Percentiles rank a stretch among this genome's conserved stretches.
Evolutionary conservation across 2,888 invertebrate genomes (phyloP).

Genomic region (Troides aeacus): DNA sequence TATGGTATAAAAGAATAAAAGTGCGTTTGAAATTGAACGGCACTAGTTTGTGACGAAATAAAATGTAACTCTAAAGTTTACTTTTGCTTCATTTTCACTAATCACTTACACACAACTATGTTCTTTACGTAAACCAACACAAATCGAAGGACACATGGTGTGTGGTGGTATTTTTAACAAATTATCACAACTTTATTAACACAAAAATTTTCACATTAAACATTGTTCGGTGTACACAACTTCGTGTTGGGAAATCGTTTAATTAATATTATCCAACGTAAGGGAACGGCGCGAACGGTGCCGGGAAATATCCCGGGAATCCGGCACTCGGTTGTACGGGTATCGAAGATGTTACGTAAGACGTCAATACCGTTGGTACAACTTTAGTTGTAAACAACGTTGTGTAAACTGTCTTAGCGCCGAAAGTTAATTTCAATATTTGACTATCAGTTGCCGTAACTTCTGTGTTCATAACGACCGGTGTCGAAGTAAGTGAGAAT

Average conservation of each 20-base stretch:
- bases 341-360: conserved; percentile 89
- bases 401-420: conserved; percentile 93
- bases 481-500: conserved; percentile 88
- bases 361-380: conserved; percentile 90
- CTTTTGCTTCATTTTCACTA: conserved; percentile 43
- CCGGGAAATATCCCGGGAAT: conserved; percentile 88
- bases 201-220: conserved; percentile 40
- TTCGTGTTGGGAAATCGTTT: not conserved
- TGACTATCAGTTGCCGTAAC: conserved; percentile 90
- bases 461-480: conserved; percentile 88
- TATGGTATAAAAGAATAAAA: not conserved
- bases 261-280: conserved; percentile 82
- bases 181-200: conserved; percentile 37
- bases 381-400: conserved; percentile 91
- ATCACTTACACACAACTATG: conserved; percentile 65
- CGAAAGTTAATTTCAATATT: conserved; percentile 91
- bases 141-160: conserved; percentile 44
- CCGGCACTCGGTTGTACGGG: conserved; percentile 85
- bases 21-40: conserved; percentile 5
- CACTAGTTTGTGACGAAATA: conserved; percentile 3
- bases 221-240: conserved; percentile 25
- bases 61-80: conserved; percentile 22
- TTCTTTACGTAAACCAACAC: conserved; percentile 58
- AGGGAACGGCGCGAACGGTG: conserved; percentile 87
- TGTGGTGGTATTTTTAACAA: conserved; percentile 47